These are phyloP conservation scores for Drosophila trapezifrons DNA, from an alignment of 1,140 invertebrate species.

Conservation along the genomic window DNA sequence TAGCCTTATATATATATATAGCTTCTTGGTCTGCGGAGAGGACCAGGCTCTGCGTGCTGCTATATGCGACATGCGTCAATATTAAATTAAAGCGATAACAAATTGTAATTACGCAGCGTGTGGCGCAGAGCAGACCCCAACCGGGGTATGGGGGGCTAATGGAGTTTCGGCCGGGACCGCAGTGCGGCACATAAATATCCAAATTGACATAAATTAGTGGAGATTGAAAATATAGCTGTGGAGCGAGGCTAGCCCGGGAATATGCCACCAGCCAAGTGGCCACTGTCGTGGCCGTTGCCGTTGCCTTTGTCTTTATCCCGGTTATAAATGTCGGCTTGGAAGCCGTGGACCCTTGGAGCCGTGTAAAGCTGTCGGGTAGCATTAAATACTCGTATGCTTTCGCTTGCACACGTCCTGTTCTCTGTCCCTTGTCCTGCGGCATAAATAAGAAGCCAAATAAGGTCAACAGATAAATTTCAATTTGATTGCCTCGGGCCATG, in stretches of 20 bases:
- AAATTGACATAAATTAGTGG: conserved; percentile 67
- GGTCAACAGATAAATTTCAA: conserved; percentile 62
- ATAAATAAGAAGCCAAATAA: conserved; percentile 57
- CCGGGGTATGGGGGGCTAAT: conserved; percentile 29
- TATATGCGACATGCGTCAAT: conserved; percentile 52
- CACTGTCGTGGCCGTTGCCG: conserved; percentile 10
- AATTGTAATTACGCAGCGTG: conserved; percentile 64
- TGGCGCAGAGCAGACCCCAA: conserved; percentile 19
- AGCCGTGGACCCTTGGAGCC: conserved; percentile 28
- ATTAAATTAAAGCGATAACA: conserved; percentile 68
- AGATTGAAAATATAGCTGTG: conserved; percentile 54
- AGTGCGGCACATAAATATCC: conserved; percentile 60
- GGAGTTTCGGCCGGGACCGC: conserved; percentile 44
- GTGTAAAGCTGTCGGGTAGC: conserved; percentile 47
- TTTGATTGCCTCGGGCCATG: conserved; percentile 48
- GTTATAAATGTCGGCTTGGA: conserved; percentile 38
- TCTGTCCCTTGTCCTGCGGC: conserved; percentile 18
- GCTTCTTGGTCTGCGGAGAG: neutral
- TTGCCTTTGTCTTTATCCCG: conserved; percentile 44
- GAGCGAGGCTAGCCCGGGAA: neutral
- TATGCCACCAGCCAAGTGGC: conserved; percentile 30
- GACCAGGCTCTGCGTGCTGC: conserved; percentile 1
- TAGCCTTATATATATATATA: neutral
- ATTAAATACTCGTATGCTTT: conserved; percentile 56
- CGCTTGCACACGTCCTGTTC: conserved; percentile 10